Percentiles rank a stretch among this genome's conserved stretches.
Conservation (phyloP, 2,113 vertebrate genomes). For the Alectura lathami region DNA sequence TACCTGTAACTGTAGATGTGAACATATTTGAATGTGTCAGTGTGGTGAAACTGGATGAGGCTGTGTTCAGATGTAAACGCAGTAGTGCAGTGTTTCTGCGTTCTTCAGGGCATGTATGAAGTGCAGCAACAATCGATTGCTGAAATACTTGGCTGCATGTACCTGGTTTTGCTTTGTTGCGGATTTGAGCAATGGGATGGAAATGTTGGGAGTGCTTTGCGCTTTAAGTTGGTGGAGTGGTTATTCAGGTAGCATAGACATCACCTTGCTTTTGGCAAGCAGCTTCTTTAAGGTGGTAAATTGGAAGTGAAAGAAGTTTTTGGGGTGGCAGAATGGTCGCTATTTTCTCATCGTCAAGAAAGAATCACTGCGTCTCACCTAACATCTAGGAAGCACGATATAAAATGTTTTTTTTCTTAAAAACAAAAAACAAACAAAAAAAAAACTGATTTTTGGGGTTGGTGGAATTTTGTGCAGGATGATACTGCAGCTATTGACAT, state of each 20-base stretch:
- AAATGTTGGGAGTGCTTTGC: neutral
- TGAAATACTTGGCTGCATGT: neutral
- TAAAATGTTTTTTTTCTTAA: too few relatives aligned
- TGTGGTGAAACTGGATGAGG: neutral
- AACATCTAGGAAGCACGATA: neutral
- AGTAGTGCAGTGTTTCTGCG: neutral
- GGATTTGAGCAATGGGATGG: neutral
- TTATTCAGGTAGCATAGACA: neutral
- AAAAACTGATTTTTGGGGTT: neutral
- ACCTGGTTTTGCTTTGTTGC: neutral
- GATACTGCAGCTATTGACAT: neutral
- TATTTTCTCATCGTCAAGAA: neutral
- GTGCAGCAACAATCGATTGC: neutral
- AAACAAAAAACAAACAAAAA: too few relatives aligned
- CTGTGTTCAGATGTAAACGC: neutral
- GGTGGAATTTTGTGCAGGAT: neutral
- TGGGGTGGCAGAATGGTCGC: neutral
- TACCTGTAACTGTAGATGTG: neutral
- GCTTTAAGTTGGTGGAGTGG: neutral
- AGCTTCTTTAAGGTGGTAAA: neutral
- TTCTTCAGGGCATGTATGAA: neutral
- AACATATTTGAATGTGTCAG: neutral
- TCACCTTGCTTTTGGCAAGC: neutral
- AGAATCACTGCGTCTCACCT: neutral
- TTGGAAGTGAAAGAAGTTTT: neutral